A percentile compares a stretch with the other conserved stretches of the same genome.
These are phyloP conservation scores for Seira musarum DNA, from an alignment of 2,888 invertebrate genomes.

Conservation along the genomic window DNA sequence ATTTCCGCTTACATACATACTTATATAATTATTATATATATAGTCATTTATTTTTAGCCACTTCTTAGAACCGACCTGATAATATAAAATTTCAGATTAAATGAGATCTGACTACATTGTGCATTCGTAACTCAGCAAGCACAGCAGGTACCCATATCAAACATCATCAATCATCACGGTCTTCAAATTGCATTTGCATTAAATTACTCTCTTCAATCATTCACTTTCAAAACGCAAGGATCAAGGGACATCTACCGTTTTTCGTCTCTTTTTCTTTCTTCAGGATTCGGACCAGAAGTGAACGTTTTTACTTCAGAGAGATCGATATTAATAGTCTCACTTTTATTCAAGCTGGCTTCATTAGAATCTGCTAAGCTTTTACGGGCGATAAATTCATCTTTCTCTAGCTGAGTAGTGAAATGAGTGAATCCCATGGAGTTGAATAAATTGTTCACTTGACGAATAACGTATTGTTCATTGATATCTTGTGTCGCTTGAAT, in stretches of 20 bases:
- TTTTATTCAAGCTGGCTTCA: neutral
- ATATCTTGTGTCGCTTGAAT: conserved; percentile 64
- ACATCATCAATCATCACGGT: no score
- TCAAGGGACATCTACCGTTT: neutral
- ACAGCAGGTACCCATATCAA: no score
- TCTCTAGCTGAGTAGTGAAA: conserved; percentile 66
- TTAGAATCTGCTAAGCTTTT: conserved; percentile 43
- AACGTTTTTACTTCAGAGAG: neutral
- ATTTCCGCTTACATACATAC: no score
- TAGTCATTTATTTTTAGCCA: no score
- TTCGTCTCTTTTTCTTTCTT: neutral
- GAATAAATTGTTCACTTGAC: conserved; percentile 64
- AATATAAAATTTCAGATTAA: no score
- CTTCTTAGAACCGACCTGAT: no score
- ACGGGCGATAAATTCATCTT: conserved; percentile 63
- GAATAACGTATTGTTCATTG: conserved; percentile 64
- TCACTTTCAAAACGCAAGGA: no score
- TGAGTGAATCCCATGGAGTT: conserved; percentile 64
- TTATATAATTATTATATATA: no score
- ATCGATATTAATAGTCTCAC: neutral
- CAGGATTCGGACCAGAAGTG: neutral
- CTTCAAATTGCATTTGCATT: no score
- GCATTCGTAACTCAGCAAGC: no score
- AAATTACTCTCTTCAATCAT: no score
- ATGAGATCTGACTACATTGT: no score